Base-by-base conservation (phyloP, 2,888 invertebrate genomes). In the Eulithis prunata region DNA sequence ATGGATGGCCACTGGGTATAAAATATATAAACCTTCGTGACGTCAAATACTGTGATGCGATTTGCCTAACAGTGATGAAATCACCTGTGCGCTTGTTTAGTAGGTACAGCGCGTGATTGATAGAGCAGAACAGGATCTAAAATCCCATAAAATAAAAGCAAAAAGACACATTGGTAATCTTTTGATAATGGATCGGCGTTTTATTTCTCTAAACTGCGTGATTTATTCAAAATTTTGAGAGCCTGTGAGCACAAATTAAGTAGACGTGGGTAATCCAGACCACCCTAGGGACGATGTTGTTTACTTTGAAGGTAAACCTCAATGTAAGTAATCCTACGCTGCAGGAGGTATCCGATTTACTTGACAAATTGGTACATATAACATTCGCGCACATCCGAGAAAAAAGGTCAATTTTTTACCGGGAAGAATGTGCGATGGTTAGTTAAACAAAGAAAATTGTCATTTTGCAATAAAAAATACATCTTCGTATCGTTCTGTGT, bases 381-480 rank as follows among this genome's bases (percentile, higher is more conserved):
- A 87, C 85, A 85, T 84, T 82, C 79, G 76, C 75, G 81, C 62
- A 62, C 83, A 82, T 8, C 82, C 85, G 84, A 86, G 82, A 86
- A 52, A 41, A 43, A 88, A 85, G 86, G 85, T 84, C 83, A 84
- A 79, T 87, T 87, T 87, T 87, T 86, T 85, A 78, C 83, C 69
- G 75, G 73, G 72, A 75, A 80, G 78, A 84, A 86, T 82, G 83
- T 81, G 77, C 77, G 77, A 82, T 80, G 85, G 85, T 89, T 90
- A 86, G 85, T 88, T 87, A 85, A 83, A 88, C 88, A 89, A 84
- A 84, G 81, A 85, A 85, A 88, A 86, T 87, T 84, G 84, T 80
- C 84, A 81, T 82, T 78, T 79, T 75, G 78, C 78, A 82, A 84
- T 80, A 83, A 84, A 88, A 47, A 85, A 85, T 84, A 82, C 79